Evolutionary conservation across 1,140 invertebrate species (phyloP), one percentile per base, ranked within the genome.

Genomic region (Drosophila bocki): DNA sequence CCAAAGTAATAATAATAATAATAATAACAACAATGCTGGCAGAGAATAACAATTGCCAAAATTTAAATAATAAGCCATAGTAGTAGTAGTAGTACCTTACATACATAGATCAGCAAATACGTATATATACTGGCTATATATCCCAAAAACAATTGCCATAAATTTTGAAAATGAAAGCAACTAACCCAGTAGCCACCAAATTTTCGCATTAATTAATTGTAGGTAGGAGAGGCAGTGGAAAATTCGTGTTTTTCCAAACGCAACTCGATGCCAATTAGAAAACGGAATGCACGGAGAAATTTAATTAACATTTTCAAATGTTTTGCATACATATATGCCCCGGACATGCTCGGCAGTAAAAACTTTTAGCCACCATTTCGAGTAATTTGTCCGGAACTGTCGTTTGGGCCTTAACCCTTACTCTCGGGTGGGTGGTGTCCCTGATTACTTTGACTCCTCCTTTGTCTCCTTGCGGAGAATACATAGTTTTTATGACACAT

Each of bases 241-340:
- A 67, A 45, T 13, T 39, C 48, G 48, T 70, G 62, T 68, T 70
- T 47, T 70, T 22, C 17, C 60, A 58, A 26, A 19, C 51, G 53
- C 61, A 15, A 12, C 32, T 33, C 42, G 17, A 59, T 72, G 69
- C 51, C 69, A 71, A 80, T 84, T 85, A 85, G 78, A 74, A 81
- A 67, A 72, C 54, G 77, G 61, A 83, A 71, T 85, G 81, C 78
- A 83, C 60, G 39, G 77, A 85, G 79, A 84, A 84, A 85, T 84
- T 84, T 84, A 84, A 84, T 84, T 85, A 84, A 84, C 81, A 84
- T 84, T 84, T 85, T 85, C 65, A 84, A 84, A 84, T 84, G 82
- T 75, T 84, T 82, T 82, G 80, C 75, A 82, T 22, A 22, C 22
- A 22, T 22, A 22, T 57, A 44, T 79, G 62, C 80, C 72, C 72